phyloP scores from a whole-genome alignment of 2,888 invertebrate genomes.

The Chorisops tibialis region DNA sequence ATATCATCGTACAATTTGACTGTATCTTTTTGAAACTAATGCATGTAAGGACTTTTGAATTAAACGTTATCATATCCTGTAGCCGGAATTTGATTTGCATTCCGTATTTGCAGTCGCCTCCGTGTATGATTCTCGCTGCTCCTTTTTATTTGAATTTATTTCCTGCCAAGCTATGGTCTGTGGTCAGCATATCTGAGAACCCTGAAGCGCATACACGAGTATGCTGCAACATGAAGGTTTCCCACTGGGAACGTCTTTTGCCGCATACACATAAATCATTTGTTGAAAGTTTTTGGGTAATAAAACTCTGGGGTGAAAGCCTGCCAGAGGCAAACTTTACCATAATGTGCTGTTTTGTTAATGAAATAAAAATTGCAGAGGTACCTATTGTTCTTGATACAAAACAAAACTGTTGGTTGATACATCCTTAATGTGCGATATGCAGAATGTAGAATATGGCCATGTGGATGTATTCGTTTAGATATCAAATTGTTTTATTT shows the following conservation, averaged over 20 bases:
- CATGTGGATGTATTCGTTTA: too few species aligned
- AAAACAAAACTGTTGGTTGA: neutral
- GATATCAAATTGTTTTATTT: too few species aligned
- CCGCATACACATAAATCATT: conserved; percentile 25
- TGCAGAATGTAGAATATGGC: too few species aligned
- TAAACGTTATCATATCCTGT: too few species aligned
- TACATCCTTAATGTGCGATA: too few species aligned
- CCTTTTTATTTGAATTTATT: conserved; percentile 21
- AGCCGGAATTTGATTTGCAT: neutral
- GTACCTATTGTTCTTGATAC: conserved; percentile 1
- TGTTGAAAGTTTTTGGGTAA: conserved; percentile 22
- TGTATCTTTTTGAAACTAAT: too few species aligned
- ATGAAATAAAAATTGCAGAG: conserved; percentile 16
- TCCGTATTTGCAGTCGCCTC: neutral
- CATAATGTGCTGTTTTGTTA: conserved; percentile 13
- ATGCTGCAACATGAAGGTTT: conserved; percentile 10
- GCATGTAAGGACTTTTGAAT: too few species aligned
- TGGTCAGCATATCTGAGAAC: conserved; percentile 9
- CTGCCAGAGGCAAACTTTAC: conserved; percentile 4
- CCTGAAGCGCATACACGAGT: neutral
- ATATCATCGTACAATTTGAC: too few species aligned
- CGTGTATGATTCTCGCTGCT: neutral
- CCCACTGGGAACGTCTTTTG: conserved; percentile 15
- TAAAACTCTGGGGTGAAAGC: conserved; percentile 9
- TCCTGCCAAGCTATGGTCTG: conserved; percentile 7